Evolutionary conservation across 2,797 vertebrate genomes (phyloP).

Genomic region (Vespertilio murinus): DNA sequence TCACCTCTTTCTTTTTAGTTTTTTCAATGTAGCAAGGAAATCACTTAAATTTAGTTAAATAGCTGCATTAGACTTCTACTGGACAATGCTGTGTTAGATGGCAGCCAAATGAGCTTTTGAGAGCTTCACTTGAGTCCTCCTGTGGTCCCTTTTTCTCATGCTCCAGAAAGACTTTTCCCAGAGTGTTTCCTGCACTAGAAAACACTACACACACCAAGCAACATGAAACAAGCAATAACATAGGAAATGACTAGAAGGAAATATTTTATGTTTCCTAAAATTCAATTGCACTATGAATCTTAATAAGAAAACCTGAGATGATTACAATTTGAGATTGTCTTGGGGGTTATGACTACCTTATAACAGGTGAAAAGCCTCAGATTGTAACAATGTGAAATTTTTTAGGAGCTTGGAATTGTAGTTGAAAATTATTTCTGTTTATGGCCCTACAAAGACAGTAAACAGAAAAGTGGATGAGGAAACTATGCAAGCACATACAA

Average conservation of each 20-base stretch:
- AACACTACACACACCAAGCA: not conserved
- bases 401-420: not conserved
- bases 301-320: conserved; percentile 10
- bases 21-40: not conserved
- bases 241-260: not conserved
- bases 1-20: not conserved
- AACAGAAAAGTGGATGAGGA: not conserved
- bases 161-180: not conserved
- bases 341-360: not conserved
- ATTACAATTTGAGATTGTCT: conserved; percentile 1
- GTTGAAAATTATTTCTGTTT: conserved; percentile 18
- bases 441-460: not conserved
- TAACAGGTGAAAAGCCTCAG: not conserved
- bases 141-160: not conserved
- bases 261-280: conserved; percentile 31
- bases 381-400: not conserved
- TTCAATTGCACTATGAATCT: not conserved
- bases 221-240: not conserved
- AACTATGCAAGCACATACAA: not conserved
- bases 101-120: not conserved
- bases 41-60: not conserved
- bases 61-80: not conserved
- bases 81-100: not conserved
- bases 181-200: not conserved
- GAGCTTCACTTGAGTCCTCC: not conserved